Percentiles rank a stretch among this genome's conserved stretches.
These are phyloP conservation scores for Macrotis lagotis DNA, from an alignment of 2,113 vertebrate species.

Conservation along the genomic window DNA sequence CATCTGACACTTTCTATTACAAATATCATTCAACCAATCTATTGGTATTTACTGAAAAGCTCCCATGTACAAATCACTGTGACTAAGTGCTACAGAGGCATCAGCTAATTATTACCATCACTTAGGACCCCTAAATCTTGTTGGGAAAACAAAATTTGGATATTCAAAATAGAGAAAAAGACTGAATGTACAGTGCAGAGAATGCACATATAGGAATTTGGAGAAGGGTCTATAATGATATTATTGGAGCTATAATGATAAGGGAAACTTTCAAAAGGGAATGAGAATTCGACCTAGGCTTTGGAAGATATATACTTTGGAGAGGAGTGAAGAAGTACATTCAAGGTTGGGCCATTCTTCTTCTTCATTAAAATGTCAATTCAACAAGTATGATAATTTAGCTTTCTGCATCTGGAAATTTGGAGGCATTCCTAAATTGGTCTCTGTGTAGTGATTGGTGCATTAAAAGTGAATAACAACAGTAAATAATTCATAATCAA, in stretches of 20 bases:
- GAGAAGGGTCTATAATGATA: background rate
- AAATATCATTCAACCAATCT: background rate
- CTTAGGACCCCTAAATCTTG: background rate
- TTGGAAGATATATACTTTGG: constrained; percentile 35
- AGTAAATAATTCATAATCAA: constrained; percentile 81
- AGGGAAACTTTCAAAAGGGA: background rate
- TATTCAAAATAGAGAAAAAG: background rate
- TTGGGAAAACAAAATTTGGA: constrained; percentile 5
- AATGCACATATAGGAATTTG: background rate
- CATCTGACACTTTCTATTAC: background rate
- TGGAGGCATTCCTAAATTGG: constrained; percentile 76
- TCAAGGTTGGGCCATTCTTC: constrained; percentile 34
- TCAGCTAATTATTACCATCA: background rate
- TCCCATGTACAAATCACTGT: background rate
- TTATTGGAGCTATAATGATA: constrained; percentile 4
- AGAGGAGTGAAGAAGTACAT: constrained; percentile 3
- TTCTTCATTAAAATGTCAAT: constrained; percentile 51
- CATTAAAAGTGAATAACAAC: constrained; percentile 76
- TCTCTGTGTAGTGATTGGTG: constrained; percentile 72
- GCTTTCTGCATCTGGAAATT: constrained; percentile 72
- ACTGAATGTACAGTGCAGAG: background rate
- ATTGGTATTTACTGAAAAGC: background rate
- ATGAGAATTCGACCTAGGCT: background rate
- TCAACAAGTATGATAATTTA: constrained; percentile 67
- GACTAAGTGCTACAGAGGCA: background rate